Evolutionary conservation across 2,888 invertebrate genomes (phyloP).

Genomic region (Psylliodes chrysocephalus): DNA sequence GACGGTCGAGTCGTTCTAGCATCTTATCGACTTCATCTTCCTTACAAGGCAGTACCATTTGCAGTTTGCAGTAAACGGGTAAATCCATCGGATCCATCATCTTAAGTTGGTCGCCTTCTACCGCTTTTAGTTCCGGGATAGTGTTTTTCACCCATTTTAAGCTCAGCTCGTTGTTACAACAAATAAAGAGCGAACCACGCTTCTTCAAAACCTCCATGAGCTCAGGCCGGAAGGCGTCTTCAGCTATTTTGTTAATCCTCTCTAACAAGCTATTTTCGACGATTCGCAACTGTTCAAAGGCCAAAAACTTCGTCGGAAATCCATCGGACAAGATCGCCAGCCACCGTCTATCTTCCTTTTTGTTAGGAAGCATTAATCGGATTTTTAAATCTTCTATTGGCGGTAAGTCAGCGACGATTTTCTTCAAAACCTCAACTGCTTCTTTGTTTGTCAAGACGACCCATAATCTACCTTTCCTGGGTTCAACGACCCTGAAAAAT

Average conservation of each 20-base stretch:
- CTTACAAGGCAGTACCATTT: conserved; percentile 17
- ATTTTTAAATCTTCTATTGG: conserved; percentile 23
- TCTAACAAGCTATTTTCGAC: not conserved
- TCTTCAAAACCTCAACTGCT: conserved; percentile 25
- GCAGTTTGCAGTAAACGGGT: conserved; percentile 17
- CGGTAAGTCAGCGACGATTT: conserved; percentile 15
- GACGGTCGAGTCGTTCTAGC: conserved; percentile 20
- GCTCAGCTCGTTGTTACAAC: conserved; percentile 15
- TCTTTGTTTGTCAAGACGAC: conserved; percentile 22
- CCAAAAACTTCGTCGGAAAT: conserved; percentile 15
- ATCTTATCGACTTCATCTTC: conserved; percentile 16
- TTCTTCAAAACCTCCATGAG: conserved; percentile 10
- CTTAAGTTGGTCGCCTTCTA: conserved; percentile 2
- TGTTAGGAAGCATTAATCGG: conserved; percentile 17
- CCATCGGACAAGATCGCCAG: conserved; percentile 5
- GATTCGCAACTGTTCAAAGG: not conserved
- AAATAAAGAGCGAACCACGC: conserved; percentile 11
- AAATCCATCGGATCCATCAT: conserved; percentile 5
- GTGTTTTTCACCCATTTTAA: conserved; percentile 16
- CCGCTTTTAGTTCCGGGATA: not conserved
- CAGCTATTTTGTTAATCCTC: not conserved
- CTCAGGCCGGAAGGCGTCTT: conserved; percentile 15
- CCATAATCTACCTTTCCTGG: conserved; percentile 7
- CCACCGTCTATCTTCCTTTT: conserved; percentile 7
- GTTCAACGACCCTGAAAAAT: not conserved